Percentiles rank a stretch among this genome's conserved stretches.
phyloP scores from a whole-genome alignment of 2,797 vertebrate genomes.

The Danio jaintianensis region DNA sequence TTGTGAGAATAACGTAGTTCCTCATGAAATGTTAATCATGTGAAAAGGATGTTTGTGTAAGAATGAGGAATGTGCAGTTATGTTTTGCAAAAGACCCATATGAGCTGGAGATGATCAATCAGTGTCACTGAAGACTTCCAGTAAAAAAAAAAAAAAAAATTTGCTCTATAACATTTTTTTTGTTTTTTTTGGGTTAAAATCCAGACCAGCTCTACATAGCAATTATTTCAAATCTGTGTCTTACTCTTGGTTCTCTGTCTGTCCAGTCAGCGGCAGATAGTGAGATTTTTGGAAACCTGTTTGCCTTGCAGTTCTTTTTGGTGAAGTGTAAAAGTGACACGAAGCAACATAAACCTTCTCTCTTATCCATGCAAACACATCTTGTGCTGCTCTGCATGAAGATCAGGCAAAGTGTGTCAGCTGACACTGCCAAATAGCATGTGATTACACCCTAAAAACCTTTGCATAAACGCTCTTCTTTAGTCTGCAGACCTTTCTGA shows the following conservation, averaged over 20 bases:
- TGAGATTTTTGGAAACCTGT: neutral
- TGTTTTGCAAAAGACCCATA: neutral
- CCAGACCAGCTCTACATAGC: neutral
- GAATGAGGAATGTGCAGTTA: neutral
- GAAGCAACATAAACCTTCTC: too few relatives aligned
- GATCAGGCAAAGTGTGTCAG: constrained; percentile 10
- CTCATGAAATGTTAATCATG: constrained; percentile 19
- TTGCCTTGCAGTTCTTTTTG: neutral
- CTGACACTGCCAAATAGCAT: neutral
- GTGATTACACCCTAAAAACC: neutral
- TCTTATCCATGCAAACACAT: neutral
- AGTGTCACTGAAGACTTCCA: constrained; percentile 8
- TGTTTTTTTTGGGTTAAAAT: neutral
- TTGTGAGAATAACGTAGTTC: neutral
- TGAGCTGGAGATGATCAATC: constrained; percentile 2
- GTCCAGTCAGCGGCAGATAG: neutral
- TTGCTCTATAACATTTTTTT: too few relatives aligned
- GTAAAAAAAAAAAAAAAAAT: too few relatives aligned
- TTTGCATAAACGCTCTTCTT: neutral
- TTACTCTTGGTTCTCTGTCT: neutral
- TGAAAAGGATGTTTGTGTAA: constrained; percentile 22
- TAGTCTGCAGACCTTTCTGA: neutral
- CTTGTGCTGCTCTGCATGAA: neutral
- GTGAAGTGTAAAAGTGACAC: neutral
- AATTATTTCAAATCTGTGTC: neutral